Evolutionary conservation across 2,888 invertebrate species (phyloP).

Genomic region (Helicoverpa assulta): DNA sequence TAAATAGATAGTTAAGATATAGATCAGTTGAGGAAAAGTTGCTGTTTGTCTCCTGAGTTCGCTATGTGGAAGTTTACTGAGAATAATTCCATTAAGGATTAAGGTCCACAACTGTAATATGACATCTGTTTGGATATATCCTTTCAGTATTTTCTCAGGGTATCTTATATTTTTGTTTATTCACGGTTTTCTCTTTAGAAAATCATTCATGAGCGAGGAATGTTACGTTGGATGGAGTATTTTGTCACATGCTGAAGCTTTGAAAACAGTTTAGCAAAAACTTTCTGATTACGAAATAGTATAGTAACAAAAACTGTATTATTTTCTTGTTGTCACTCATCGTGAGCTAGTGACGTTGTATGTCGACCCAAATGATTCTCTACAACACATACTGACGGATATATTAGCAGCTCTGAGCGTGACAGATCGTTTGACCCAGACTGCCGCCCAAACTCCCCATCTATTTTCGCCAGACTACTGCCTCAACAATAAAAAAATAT

Average conservation of each 20-base stretch:
- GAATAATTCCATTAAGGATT: neutral
- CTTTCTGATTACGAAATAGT: neutral
- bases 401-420: slow-evolving; percentile 15
- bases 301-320: slow-evolving; percentile 2
- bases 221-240: slow-evolving; percentile 5
- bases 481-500: slow-evolving; percentile 50
- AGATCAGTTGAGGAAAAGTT: slow-evolving; percentile 12
- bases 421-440: slow-evolving; percentile 51
- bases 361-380: slow-evolving; percentile 30
- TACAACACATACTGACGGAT: slow-evolving; percentile 43
- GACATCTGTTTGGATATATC: neutral
- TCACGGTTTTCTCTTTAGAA: no score
- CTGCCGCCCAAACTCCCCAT: slow-evolving; percentile 46
- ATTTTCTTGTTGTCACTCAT: slow-evolving; percentile 4
- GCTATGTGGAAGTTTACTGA: neutral
- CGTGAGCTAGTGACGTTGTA: neutral
- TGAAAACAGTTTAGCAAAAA: neutral
- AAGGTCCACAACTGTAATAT: neutral
- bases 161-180: neutral
- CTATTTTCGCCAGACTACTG: slow-evolving; percentile 60
- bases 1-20: neutral
- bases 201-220: neutral
- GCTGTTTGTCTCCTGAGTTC: neutral
- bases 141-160: neutral
- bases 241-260: neutral